A percentile compares a stretch with the other conserved stretches of the same genome.
Evolutionary conservation across 1,140 invertebrate species (phyloP).

Genomic region (Parapsyche elsis): DNA sequence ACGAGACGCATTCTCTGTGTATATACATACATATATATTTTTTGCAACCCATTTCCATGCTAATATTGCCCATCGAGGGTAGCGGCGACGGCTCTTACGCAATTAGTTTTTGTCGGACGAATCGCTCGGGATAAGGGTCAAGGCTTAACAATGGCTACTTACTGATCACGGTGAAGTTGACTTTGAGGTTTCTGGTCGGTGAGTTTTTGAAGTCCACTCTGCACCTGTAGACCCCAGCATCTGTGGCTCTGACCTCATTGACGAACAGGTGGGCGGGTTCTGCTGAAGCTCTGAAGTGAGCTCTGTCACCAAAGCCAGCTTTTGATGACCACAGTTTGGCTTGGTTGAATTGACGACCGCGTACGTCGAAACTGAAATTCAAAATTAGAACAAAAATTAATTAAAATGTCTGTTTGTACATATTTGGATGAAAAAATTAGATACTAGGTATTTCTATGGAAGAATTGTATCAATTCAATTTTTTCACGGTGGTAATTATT

Average conservation of each 20-base stretch:
- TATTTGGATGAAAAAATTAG: not conserved
- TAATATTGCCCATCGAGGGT: not conserved
- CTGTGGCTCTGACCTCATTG: slow-evolving; percentile 76
- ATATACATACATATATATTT: not conserved
- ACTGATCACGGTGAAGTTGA: slow-evolving; percentile 90
- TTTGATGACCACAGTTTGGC: slow-evolving; percentile 84
- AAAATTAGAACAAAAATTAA: slow-evolving; percentile 57
- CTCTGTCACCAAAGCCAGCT: slow-evolving; percentile 79
- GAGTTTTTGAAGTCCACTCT: slow-evolving; percentile 89
- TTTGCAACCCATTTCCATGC: not conserved
- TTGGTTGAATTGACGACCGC: slow-evolving; percentile 76
- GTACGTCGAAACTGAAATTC: slow-evolving; percentile 81
- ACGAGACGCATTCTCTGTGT: not conserved
- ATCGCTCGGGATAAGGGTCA: too few relatives aligned
- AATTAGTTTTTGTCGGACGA: not conserved
- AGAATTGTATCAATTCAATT: not conserved
- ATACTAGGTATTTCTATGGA: not conserved
- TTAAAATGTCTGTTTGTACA: not conserved
- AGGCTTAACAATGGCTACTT: slow-evolving; percentile 63
- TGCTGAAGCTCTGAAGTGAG: slow-evolving; percentile 77
- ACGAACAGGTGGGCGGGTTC: slow-evolving; percentile 78
- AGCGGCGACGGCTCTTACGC: not conserved
- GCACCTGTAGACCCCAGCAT: slow-evolving; percentile 87
- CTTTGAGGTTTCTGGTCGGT: slow-evolving; percentile 84
- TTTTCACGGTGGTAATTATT: too few relatives aligned